phyloP scores from a whole-genome alignment of 2,888 invertebrate species.

The Lasioglossum oenotherae region DNA sequence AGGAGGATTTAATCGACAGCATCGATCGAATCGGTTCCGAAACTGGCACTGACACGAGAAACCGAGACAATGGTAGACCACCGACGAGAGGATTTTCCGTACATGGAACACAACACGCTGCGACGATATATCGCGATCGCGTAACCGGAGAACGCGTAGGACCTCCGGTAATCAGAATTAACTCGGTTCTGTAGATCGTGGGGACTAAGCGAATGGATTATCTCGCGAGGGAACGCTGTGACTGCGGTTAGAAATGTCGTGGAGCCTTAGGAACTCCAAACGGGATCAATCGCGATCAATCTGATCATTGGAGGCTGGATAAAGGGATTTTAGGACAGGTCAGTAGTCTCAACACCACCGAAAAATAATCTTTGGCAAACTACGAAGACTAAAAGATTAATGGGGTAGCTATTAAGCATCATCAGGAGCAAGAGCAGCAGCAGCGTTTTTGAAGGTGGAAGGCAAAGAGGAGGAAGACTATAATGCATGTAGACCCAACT shows the following conservation, averaged over 20 bases:
- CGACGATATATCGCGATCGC: slow-evolving; percentile 46
- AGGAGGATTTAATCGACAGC: slow-evolving; percentile 72
- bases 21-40: slow-evolving; percentile 66
- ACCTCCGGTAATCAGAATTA: slow-evolving; percentile 69
- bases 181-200: slow-evolving; percentile 45
- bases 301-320: neutral
- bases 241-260: neutral
- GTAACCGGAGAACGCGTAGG: slow-evolving; percentile 45
- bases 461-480: neutral
- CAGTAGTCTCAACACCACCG: too few relatives aligned
- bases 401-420: too few relatives aligned
- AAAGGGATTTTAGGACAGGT: too few relatives aligned
- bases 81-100: slow-evolving; percentile 68
- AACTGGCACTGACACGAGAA: slow-evolving; percentile 69
- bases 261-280: neutral
- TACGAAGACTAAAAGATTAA: too few relatives aligned
- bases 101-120: slow-evolving; percentile 56
- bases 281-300: neutral
- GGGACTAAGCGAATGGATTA: slow-evolving; percentile 49
- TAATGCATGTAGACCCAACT: neutral
- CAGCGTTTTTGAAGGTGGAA: too few relatives aligned
- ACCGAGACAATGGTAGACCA: slow-evolving; percentile 71
- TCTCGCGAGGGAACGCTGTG: slow-evolving; percentile 1
- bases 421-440: too few relatives aligned
- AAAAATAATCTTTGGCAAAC: too few relatives aligned